Conservation (phyloP, 2,888 invertebrate genomes). For the Heliconius sara region DNA sequence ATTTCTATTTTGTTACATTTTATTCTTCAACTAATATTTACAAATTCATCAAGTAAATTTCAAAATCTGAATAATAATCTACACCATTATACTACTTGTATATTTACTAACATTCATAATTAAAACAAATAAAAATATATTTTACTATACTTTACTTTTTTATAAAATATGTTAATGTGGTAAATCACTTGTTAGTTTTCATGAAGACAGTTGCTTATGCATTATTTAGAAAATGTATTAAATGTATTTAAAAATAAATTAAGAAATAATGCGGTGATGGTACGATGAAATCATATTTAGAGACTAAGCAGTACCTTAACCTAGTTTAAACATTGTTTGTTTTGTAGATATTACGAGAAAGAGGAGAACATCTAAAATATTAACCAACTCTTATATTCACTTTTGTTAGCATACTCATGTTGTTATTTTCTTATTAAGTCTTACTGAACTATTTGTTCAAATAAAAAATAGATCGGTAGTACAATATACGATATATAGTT, state of each 20-base stretch:
- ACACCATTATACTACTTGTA: not conserved
- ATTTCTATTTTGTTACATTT: constrained; percentile 19
- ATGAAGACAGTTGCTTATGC: not conserved
- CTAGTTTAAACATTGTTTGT: too few species aligned
- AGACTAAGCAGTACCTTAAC: too few species aligned
- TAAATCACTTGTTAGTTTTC: not conserved
- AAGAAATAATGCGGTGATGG: not conserved
- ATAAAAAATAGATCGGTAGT: not conserved
- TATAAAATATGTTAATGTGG: not conserved
- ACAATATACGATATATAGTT: too few species aligned
- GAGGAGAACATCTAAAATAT: not conserved
- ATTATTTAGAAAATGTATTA: not conserved
- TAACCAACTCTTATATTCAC: not conserved
- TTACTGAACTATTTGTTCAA: not conserved
- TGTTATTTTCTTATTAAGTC: not conserved
- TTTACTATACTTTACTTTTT: too few species aligned
- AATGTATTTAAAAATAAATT: not conserved
- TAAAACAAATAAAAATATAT: not conserved
- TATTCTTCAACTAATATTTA: constrained; percentile 18
- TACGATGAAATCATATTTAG: not conserved
- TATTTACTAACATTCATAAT: not conserved
- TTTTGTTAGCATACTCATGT: not conserved
- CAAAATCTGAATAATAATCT: constrained; percentile 13
- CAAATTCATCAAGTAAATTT: constrained; percentile 11
- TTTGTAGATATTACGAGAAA: too few species aligned